Percentiles rank a stretch among this genome's conserved stretches.
Conservation (phyloP, 2,888 invertebrate genomes). For the Acrocyrtus sp. region DNA sequence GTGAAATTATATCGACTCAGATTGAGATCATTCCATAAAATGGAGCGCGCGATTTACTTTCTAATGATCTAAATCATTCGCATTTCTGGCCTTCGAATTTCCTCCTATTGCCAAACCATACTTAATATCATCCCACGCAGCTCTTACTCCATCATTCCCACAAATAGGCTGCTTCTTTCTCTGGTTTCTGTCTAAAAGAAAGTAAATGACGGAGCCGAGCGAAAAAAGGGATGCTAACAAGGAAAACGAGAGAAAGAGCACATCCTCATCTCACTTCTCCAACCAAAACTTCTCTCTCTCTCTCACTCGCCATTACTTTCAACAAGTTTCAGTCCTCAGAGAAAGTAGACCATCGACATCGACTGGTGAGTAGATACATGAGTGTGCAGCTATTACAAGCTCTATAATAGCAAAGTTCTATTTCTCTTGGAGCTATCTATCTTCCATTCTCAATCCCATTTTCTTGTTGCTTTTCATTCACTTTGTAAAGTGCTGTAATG, state of each 20-base stretch:
- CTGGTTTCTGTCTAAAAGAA: constrained; percentile 9
- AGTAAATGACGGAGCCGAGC: not conserved
- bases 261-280: not conserved
- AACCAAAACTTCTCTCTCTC: not conserved
- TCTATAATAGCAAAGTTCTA: too few relatives aligned
- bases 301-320: not conserved
- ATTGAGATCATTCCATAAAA: too few relatives aligned
- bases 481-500: not conserved
- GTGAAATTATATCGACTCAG: too few relatives aligned
- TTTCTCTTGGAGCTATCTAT: not conserved
- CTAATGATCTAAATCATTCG: too few relatives aligned
- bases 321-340: constrained; percentile 12
- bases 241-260: not conserved
- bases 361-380: not conserved
- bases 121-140: constrained; percentile 29
- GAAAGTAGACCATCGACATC: not conserved
- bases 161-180: not conserved
- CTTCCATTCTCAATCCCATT: not conserved
- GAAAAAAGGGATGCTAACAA: constrained; percentile 20
- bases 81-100: not conserved
- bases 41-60: too few relatives aligned
- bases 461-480: constrained; percentile 16
- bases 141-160: constrained; percentile 7
- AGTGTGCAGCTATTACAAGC: too few relatives aligned
- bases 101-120: too few relatives aligned